Base-by-base conservation (phyloP, 2,113 vertebrate genomes). In the Pholis gunnellus region DNA sequence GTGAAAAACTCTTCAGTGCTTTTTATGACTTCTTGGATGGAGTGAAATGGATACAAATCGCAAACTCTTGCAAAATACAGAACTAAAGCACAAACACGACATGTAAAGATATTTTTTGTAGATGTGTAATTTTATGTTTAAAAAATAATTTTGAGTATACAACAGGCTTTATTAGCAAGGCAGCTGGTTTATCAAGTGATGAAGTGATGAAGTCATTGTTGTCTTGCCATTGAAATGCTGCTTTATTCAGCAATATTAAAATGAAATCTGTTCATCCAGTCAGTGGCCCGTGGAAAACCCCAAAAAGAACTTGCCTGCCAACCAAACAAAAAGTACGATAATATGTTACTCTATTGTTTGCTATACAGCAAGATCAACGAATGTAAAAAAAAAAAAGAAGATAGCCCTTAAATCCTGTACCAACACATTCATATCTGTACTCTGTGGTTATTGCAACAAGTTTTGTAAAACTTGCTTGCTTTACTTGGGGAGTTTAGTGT, bases 21-120 rank as follows among this genome's bases (percentile, higher is more conserved):
- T 29, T 88, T 89, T 85, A 89, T 66, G 6, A 76, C 15, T 9
- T 82, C 59, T 71, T 82, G 68, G 65, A 34, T 34, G 34, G 6
- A 34, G 67, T 66, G 17, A 57, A 86, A 52, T 0, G 3, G 13
- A 0, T 72, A 50, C 56, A 78, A 56, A 68, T 27, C 1, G 5
- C 34, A 34, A 34, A 34, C 34, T 34, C 44, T 29, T 71, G 11
- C 57, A 64, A 48, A n/a, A 42, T 34, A 60, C 59, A 77, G 38
- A 9, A 38, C 38, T 38, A 38, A 38, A 67, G 5, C 34, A 34
- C 34, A 34, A 34, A 34, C 34, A 34, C 34, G 4, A 34, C 34
- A 34, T 34, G 0, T 34, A 34, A 34, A 34, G 34, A 34, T 6
- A 34, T 34, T 34, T 34, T 34, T 34, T 34, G 34, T 34, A 6